phyloP scores from a whole-genome alignment of 2,888 invertebrate genomes.

The Cerceris rybyensis region DNA sequence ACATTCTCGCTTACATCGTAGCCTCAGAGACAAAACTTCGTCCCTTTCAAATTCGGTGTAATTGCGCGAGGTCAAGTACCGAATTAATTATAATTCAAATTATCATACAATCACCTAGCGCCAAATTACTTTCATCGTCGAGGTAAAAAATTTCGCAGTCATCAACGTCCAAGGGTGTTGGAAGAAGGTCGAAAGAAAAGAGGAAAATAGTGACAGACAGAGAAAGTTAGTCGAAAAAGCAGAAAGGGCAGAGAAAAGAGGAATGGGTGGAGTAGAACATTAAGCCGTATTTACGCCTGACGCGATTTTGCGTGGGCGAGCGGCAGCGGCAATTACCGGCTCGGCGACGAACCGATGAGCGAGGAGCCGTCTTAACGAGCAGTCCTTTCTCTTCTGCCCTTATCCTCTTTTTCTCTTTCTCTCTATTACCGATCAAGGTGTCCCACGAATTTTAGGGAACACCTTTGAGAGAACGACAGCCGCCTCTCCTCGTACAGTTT shows the following conservation, averaged over 20 bases:
- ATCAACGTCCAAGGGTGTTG: neutral
- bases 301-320: slow-evolving; percentile 71
- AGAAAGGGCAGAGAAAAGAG: slow-evolving; percentile 22
- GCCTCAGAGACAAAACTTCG: no score
- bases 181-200: neutral
- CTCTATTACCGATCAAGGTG: slow-evolving; percentile 59
- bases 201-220: slow-evolving; percentile 1
- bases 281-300: slow-evolving; percentile 70
- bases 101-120: neutral
- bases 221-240: neutral
- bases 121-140: neutral
- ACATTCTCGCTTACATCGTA: no score
- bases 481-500: slow-evolving; percentile 61
- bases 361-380: slow-evolving; percentile 64
- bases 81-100: neutral
- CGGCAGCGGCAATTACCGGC: slow-evolving; percentile 67
- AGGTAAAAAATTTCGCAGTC: neutral
- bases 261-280: slow-evolving; percentile 48
- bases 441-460: slow-evolving; percentile 69
- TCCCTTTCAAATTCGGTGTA: no score
- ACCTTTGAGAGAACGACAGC: slow-evolving; percentile 64
- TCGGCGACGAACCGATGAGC: slow-evolving; percentile 62
- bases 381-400: slow-evolving; percentile 18
- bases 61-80: neutral
- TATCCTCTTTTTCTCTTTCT: slow-evolving; percentile 23